Conservation (phyloP, 1,140 invertebrate genomes). For the Daktulosphaira vitifoliae region DNA sequence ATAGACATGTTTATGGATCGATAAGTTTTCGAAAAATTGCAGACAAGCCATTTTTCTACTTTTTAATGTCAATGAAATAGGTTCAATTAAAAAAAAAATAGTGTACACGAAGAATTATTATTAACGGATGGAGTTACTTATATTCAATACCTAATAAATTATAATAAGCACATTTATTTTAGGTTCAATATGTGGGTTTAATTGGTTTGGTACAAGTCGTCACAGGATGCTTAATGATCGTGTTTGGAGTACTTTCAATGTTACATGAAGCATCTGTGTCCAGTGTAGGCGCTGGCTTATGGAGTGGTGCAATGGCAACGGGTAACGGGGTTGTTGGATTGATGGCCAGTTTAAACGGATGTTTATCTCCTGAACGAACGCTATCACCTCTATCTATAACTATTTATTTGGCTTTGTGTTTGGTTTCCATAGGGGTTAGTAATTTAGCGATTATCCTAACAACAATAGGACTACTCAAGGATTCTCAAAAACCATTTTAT, state of each 20-base stretch:
- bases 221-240: slow-evolving; percentile 50
- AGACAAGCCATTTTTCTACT: too few relatives aligned
- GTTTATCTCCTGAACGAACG: slow-evolving; percentile 38
- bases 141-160: too few relatives aligned
- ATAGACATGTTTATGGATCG: too few relatives aligned
- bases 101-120: too few relatives aligned
- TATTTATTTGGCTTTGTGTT: slow-evolving; percentile 50
- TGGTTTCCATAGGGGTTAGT: slow-evolving; percentile 50
- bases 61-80: too few relatives aligned
- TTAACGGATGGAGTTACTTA: too few relatives aligned
- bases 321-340: slow-evolving; percentile 50
- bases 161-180: not conserved
- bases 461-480: slow-evolving; percentile 51
- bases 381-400: slow-evolving; percentile 45
- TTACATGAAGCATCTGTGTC: slow-evolving; percentile 50
- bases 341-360: slow-evolving; percentile 50
- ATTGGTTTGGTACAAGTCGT: slow-evolving; percentile 49
- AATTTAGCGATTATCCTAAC: slow-evolving; percentile 52
- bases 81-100: too few relatives aligned
- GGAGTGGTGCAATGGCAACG: slow-evolving; percentile 52
- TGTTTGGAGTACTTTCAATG: slow-evolving; percentile 50
- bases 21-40: too few relatives aligned
- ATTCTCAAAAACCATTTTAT: slow-evolving; percentile 41
- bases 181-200: slow-evolving; percentile 17
- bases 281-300: slow-evolving; percentile 52